Base-by-base conservation (phyloP, 2,797 vertebrate species). In the Garrulus glandarius region DNA sequence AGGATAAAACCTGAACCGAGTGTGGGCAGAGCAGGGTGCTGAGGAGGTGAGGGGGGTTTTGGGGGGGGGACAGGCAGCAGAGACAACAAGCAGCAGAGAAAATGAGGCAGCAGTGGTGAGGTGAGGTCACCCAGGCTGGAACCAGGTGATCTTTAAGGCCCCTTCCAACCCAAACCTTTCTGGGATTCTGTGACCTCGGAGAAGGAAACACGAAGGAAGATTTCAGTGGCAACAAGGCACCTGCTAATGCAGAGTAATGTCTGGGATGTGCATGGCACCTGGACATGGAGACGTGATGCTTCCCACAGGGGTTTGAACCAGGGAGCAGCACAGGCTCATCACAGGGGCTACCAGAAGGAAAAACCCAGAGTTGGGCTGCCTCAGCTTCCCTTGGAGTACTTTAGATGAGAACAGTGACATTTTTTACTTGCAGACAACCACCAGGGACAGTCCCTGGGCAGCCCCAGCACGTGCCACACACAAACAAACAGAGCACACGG, bases 401-500 rank as follows among this genome's bases (percentile, higher is more conserved):
- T 55, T 5, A 60, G 44, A 13, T 2, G 6, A 52, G 21, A 82
- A 74, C 3, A 85, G 30, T 4, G 47, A 80, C 2, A 21, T 52
- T 53, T 70, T 80, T 68, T 30, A 29, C 16, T 47, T 9, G 6
- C 19, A 91, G 39, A 26, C 26, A 41, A n/a, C 6, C 44, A 41
- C 5, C 39, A 63, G 44, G 52, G 49, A 24, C 2, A 29, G 41
- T 14, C 55, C 39, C 50, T 37, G 29, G 32, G 23, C n/a, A 27
- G 26, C 21, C 59, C 67, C 20, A 21, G 32, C 11, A 5, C 0
- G 2, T 4, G 29, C 16, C 74, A 57, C 8, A 1, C 36, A 52
- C 29, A 20, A 0, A 1, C 41, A 34, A n/a, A 12, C 13, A 1
- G 6, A 63, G 36, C 12, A 2, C 55, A 41, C 0, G 0, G 63